phyloP scores from a whole-genome alignment of 2,888 invertebrate species.

The Zaprionus obscuricornis region DNA sequence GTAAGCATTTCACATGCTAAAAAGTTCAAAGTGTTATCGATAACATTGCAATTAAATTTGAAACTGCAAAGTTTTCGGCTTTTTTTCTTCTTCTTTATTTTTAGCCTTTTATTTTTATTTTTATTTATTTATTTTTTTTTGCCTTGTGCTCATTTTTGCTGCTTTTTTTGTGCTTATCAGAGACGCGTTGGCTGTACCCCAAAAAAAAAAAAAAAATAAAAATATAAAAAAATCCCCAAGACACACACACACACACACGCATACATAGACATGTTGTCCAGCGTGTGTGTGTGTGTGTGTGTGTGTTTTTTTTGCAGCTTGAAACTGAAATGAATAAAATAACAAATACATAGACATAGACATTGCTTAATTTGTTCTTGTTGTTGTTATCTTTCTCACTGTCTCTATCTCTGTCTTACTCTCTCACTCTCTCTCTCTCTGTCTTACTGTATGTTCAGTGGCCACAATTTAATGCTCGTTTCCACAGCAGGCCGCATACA shows the following conservation, averaged over 20 bases:
- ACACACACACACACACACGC: background rate
- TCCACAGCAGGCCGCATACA: constrained; percentile 65
- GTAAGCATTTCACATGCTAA: too few species aligned
- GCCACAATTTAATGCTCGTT: constrained; percentile 64
- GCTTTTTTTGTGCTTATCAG: constrained; percentile 47
- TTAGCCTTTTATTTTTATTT: background rate
- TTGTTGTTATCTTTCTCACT: constrained; percentile 23
- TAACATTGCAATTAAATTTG: too few species aligned
- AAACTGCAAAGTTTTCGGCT: too few species aligned
- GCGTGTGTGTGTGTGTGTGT: constrained; percentile 26
- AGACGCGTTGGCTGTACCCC: constrained; percentile 33
- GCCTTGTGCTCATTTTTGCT: constrained; percentile 50
- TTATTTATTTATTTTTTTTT: background rate
- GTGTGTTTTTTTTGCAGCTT: constrained; percentile 52
- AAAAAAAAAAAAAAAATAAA: too few species aligned
- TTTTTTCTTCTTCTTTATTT: too few species aligned
- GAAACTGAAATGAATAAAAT: background rate
- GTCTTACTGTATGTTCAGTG: constrained; percentile 24
- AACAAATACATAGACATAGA: constrained; percentile 5
- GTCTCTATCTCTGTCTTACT: constrained; percentile 5
- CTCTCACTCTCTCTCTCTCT: constrained; percentile 1
- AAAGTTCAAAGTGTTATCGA: too few species aligned
- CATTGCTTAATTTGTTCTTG: constrained; percentile 43
- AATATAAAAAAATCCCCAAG: constrained; percentile 1
- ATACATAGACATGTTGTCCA: constrained; percentile 11